Evolutionary conservation across 1,140 invertebrate genomes (phyloP).

Genomic region (Panagrolaimus sp.): DNA sequence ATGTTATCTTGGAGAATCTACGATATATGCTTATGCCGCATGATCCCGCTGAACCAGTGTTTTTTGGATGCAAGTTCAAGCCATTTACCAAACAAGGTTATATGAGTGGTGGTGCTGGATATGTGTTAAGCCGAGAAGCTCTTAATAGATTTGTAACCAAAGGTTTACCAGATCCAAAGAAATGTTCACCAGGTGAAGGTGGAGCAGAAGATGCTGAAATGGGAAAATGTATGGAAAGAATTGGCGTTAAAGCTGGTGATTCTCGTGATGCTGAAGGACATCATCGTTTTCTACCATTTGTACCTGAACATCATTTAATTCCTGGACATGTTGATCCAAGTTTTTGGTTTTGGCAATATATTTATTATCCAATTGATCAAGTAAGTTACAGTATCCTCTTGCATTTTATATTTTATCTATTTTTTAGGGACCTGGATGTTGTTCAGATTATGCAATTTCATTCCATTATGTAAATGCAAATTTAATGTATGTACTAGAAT

Average conservation of each 20-base stretch:
- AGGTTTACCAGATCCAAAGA: conserved; percentile 65
- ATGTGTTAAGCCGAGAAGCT: conserved; percentile 59
- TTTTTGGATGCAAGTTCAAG: conserved; percentile 59
- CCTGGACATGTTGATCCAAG: conserved; percentile 70
- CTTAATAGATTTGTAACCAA: conserved; percentile 52
- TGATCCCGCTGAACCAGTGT: conserved; percentile 58
- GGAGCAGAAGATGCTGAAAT: conserved; percentile 89
- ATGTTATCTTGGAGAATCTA: conserved; percentile 59
- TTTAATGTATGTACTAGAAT: conserved; percentile 78
- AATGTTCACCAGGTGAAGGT: conserved; percentile 69
- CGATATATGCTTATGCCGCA: conserved; percentile 47
- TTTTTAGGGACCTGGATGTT: conserved; percentile 79
- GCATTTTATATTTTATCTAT: conserved; percentile 19
- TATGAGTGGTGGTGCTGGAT: conserved; percentile 76
- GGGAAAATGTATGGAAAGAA: conserved; percentile 78
- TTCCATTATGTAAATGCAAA: conserved; percentile 91
- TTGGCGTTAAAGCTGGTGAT: conserved; percentile 79
- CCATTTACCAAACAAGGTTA: conserved; percentile 65
- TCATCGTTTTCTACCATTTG: conserved; percentile 85
- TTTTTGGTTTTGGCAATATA: conserved; percentile 92
- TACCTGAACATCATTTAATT: conserved; percentile 81
- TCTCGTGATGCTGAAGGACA: conserved; percentile 74
- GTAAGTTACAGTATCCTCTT: conserved; percentile 60
- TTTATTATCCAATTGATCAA: conserved; percentile 80
- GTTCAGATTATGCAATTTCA: conserved; percentile 87